Evolutionary conservation across 2,797 vertebrate genomes (phyloP).

Genomic region (Gymnothorax reevesii): DNA sequence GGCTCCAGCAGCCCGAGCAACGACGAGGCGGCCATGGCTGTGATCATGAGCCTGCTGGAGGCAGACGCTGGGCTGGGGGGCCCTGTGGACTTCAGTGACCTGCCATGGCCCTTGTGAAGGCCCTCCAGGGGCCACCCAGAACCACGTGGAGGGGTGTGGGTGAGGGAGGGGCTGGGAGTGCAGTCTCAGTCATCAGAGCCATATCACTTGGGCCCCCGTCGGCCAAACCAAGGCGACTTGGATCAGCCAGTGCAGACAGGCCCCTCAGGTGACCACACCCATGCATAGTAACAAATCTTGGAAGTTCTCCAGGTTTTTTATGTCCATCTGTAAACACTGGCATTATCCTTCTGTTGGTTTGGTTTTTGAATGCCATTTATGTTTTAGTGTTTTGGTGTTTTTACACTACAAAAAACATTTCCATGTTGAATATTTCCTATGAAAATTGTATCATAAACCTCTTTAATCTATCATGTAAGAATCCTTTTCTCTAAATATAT

Average conservation of each 20-base stretch:
- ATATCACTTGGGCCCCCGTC: neutral
- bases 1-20: constrained; percentile 90
- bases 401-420: constrained; percentile 82
- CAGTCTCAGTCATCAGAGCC: neutral
- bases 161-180: neutral
- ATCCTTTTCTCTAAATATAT: constrained; percentile 93
- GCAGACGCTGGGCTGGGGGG: constrained; percentile 89
- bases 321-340: constrained; percentile 19
- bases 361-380: constrained; percentile 23
- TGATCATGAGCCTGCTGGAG: constrained; percentile 96
- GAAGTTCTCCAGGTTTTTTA: constrained; percentile 17
- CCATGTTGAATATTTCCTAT: constrained; percentile 88
- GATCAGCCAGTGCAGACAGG: neutral
- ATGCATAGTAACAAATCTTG: constrained; percentile 6
- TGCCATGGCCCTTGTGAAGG: constrained; percentile 94
- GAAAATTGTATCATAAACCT: constrained; percentile 92
- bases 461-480: constrained; percentile 98
- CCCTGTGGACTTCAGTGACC: constrained; percentile 87
- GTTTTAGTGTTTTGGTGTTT: constrained; percentile 84
- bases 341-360: neutral
- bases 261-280: neutral
- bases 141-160: neutral
- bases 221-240: neutral
- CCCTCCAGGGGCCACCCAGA: constrained; percentile 24
- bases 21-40: constrained; percentile 92